Percentiles rank a stretch among this genome's conserved stretches.
Evolutionary conservation across 2,797 vertebrate genomes (phyloP).

Genomic region (Falco berigora): DNA sequence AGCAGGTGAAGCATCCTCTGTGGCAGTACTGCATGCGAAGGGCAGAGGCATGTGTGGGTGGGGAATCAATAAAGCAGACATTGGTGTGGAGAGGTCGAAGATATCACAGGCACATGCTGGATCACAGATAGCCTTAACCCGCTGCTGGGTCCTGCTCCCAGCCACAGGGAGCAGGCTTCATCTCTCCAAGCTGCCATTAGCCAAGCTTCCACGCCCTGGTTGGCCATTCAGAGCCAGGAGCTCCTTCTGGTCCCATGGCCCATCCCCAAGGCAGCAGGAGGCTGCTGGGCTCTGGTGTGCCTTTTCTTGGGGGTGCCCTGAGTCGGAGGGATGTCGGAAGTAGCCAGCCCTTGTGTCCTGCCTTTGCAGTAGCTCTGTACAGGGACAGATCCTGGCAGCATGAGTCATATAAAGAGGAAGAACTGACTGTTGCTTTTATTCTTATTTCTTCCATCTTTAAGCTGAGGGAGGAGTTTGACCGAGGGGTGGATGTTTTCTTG

Average conservation of each 20-base stretch:
- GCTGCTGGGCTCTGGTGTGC: background rate
- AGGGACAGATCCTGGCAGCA: background rate
- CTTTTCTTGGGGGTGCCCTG: background rate
- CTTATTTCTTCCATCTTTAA: conserved; percentile 17
- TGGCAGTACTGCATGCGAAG: background rate
- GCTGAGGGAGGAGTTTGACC: conserved; percentile 88
- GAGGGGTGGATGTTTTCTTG: conserved; percentile 80
- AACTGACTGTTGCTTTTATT: background rate
- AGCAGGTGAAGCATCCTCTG: conserved; percentile 76
- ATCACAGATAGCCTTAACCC: background rate
- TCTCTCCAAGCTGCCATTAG: background rate
- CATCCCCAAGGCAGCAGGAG: background rate
- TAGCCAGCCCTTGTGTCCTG: background rate
- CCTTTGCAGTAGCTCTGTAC: background rate
- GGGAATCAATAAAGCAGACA: background rate
- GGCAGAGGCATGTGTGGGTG: background rate
- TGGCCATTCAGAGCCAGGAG: background rate
- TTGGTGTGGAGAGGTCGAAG: background rate
- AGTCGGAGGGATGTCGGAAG: background rate
- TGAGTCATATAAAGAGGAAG: background rate
- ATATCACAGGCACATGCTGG: background rate
- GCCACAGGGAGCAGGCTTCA: background rate
- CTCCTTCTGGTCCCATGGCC: background rate
- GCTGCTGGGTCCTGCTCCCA: background rate
- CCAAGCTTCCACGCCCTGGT: background rate